Evolutionary conservation across 35 echinoderm and acorn worm species (phyloP).

Genomic region (Apostichopus parvimensis): DNA sequence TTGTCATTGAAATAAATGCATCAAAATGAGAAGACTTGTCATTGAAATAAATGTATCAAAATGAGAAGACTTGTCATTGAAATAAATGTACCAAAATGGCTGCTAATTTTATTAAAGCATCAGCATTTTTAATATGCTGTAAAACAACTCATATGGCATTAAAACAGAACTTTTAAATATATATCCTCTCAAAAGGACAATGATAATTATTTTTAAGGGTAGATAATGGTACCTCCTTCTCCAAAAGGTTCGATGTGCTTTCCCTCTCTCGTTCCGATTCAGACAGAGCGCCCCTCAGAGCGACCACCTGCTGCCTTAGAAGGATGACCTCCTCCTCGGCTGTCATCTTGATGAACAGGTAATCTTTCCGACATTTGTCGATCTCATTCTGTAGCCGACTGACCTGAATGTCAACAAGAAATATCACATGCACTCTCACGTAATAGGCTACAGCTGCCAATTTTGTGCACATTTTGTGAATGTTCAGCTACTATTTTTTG

Average conservation of each 20-base stretch:
- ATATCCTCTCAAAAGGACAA: background rate
- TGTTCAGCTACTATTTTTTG: no score
- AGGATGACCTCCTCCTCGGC: slow-evolving; percentile 98
- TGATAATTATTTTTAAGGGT: background rate
- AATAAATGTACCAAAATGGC: background rate
- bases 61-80: no score
- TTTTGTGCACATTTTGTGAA: no score
- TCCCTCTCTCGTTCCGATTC: slow-evolving; percentile 88
- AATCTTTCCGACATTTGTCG: slow-evolving; percentile 80
- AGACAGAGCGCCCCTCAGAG: slow-evolving; percentile 77
- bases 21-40: no score
- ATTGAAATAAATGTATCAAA: no score
- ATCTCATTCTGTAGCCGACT: slow-evolving; percentile 51
- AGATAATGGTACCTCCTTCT: slow-evolving; percentile 74
- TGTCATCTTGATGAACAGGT: slow-evolving; percentile 89
- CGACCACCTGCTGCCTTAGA: slow-evolving; percentile 83
- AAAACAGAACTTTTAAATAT: background rate
- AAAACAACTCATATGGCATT: background rate
- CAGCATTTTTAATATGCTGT: background rate
- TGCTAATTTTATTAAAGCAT: no score
- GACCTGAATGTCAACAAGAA: background rate
- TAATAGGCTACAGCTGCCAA: no score
- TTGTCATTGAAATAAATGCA: no score
- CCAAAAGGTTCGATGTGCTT: slow-evolving; percentile 76
- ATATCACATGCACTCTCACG: no score